Evolutionary conservation across 2,888 invertebrate species (phyloP).

Genomic region (Drosophila rubida): DNA sequence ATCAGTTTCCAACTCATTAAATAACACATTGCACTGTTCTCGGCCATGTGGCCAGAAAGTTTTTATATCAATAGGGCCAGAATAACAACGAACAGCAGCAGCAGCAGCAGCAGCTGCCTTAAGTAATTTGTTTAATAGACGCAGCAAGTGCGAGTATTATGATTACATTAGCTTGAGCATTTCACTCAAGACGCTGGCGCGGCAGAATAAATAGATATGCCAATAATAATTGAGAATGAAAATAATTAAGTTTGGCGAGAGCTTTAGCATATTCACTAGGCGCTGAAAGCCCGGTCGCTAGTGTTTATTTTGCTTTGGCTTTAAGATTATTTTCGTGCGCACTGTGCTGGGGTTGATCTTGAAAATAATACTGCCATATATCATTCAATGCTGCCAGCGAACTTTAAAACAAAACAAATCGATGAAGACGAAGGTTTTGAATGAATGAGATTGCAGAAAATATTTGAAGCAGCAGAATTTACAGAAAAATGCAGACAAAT

Average conservation of each 20-base stretch:
- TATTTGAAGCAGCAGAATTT: too few relatives aligned
- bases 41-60: conserved; percentile 48
- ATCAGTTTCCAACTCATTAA: conserved; percentile 52
- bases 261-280: not conserved
- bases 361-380: too few relatives aligned
- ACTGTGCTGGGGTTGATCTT: too few relatives aligned
- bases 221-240: not conserved
- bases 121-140: conserved; percentile 19
- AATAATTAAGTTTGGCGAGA: not conserved
- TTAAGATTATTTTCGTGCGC: too few relatives aligned
- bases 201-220: conserved; percentile 1
- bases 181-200: not conserved
- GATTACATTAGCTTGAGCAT: conserved; percentile 15
- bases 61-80: conserved; percentile 13
- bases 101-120: conserved; percentile 22
- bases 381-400: too few relatives aligned
- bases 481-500: too few relatives aligned
- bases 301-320: too few relatives aligned
- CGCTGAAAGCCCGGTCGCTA: too few relatives aligned
- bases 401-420: too few relatives aligned
- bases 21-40: conserved; percentile 24
- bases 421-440: too few relatives aligned
- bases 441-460: too few relatives aligned
- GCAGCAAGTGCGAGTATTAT: conserved; percentile 7
- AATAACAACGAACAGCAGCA: conserved; percentile 1